Evolutionary conservation across 2,113 vertebrate species (phyloP).

Genomic region (Rhombomys opimus): DNA sequence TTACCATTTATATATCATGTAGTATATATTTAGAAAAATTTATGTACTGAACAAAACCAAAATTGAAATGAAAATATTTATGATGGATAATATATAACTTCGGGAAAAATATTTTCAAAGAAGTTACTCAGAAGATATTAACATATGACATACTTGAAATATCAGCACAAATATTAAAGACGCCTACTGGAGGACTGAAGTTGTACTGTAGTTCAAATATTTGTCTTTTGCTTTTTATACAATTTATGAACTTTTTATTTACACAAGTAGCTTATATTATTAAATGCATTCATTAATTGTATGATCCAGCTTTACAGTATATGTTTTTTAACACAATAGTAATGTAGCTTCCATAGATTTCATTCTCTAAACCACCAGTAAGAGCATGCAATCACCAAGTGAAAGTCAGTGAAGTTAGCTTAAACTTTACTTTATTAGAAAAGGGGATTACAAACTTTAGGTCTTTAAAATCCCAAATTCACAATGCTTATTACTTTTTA

Average conservation of each 20-base stretch:
- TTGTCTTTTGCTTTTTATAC: not conserved
- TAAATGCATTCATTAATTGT: not conserved
- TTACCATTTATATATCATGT: not conserved
- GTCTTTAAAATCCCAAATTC: not conserved
- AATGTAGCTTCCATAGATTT: not conserved
- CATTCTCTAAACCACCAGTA: not conserved
- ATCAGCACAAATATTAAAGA: not conserved
- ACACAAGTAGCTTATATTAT: not conserved
- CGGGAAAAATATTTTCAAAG: not conserved
- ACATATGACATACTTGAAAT: not conserved
- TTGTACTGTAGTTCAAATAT: not conserved
- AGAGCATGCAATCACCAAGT: not conserved
- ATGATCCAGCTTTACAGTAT: not conserved
- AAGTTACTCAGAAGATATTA: not conserved
- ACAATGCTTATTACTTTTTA: constrained; percentile 53
- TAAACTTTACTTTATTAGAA: constrained; percentile 18
- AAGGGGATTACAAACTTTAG: constrained; percentile 3
- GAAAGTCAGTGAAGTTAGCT: not conserved
- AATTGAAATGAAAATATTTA: not conserved
- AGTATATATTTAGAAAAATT: not conserved
- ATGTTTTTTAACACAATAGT: not conserved
- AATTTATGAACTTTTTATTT: not conserved
- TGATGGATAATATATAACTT: not conserved
- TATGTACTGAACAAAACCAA: not conserved
- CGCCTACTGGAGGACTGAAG: not conserved